Percentiles rank a stretch among this genome's conserved stretches.
Conservation (phyloP, 2,888 invertebrate genomes). For the Apantesis nais region DNA sequence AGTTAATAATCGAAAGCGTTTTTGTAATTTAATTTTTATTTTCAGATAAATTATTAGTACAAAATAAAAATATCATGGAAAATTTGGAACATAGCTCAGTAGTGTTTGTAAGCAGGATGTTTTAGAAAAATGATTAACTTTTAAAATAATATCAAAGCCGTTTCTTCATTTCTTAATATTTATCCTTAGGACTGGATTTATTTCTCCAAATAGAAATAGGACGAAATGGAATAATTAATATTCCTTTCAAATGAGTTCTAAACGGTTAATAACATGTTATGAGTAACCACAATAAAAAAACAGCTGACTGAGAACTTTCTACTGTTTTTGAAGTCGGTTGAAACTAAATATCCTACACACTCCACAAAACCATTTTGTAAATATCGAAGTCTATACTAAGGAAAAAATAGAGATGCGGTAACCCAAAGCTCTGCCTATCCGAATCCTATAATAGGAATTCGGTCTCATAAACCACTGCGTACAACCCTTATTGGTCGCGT, state of each 20-base stretch:
- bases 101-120: neutral
- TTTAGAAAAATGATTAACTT: too few relatives aligned
- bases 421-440: constrained; percentile 17
- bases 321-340: neutral
- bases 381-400: neutral
- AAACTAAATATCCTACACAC: neutral
- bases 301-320: neutral
- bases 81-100: neutral
- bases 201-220: too few relatives aligned
- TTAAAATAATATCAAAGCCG: too few relatives aligned
- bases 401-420: constrained; percentile 14
- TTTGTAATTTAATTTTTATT: neutral
- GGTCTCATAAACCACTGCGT: constrained; percentile 39
- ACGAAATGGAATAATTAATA: too few relatives aligned
- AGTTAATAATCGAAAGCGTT: neutral
- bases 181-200: too few relatives aligned
- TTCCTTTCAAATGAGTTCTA: too few relatives aligned
- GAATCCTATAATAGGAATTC: constrained; percentile 34
- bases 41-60: neutral
- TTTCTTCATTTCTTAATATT: too few relatives aligned
- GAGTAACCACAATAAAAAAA: neutral
- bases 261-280: neutral
- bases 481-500: constrained; percentile 37
- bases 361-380: neutral
- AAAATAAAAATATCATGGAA: neutral